A percentile compares a stretch with the other conserved stretches of the same genome.
phyloP scores from a whole-genome alignment of 2,797 vertebrate species.

The Thamnophis elegans region DNA sequence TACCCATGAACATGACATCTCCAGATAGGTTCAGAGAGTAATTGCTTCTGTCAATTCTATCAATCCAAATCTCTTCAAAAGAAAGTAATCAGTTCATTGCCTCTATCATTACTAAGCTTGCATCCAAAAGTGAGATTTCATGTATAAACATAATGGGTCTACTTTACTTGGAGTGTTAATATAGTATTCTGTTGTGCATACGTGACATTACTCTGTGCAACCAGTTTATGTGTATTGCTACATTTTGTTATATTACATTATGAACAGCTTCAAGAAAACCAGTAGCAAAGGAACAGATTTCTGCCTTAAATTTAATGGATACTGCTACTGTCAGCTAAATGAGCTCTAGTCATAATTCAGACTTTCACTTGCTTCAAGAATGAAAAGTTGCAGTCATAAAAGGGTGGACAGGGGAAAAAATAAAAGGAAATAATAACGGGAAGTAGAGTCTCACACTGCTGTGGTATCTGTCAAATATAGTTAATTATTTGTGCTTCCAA shows the following conservation, averaged over 20 bases:
- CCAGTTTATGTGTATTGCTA: fast-evolving
- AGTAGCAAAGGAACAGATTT: neutral
- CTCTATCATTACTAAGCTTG: neutral
- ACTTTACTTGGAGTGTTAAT: neutral
- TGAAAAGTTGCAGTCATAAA: neutral
- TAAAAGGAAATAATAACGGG: neutral
- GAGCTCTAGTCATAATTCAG: constrained; percentile 12
- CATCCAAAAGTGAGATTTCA: neutral
- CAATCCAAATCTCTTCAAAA: neutral
- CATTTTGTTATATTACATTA: neutral
- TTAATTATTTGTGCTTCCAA: neutral
- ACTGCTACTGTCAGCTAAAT: constrained; percentile 8
- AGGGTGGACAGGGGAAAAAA: neutral
- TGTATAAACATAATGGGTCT: neutral
- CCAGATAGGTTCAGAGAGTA: neutral
- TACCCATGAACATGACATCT: neutral
- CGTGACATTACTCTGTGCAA: neutral
- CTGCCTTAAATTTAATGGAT: neutral
- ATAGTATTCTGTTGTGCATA: neutral
- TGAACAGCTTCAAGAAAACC: constrained; percentile 6
- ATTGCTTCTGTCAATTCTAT: neutral
- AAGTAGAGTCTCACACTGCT: neutral
- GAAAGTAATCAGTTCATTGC: no score
- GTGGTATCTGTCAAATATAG: neutral
- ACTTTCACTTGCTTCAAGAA: neutral